Percentiles rank a stretch among this genome's conserved stretches.
phyloP scores from a whole-genome alignment of 2,113 vertebrate species.

The Fregata magnificens region DNA sequence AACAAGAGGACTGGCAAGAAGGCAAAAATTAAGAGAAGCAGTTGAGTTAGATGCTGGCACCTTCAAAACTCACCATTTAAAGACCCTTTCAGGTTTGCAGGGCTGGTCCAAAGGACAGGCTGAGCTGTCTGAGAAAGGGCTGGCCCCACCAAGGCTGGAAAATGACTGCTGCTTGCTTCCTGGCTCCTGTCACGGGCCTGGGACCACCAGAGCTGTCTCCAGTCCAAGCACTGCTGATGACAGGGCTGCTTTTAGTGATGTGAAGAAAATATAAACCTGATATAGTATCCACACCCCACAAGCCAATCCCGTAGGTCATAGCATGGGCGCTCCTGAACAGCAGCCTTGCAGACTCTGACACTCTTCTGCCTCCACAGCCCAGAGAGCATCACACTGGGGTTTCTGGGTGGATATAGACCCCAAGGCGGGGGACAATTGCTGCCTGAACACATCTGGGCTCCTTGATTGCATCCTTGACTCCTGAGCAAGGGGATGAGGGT shows the following conservation, averaged over 20 bases:
- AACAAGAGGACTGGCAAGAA: slow-evolving; percentile 10
- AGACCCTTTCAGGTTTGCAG: background rate
- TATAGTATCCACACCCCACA: background rate
- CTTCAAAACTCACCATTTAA: background rate
- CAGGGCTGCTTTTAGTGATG: background rate
- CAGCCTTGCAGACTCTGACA: background rate
- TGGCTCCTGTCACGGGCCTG: rapidly evolving
- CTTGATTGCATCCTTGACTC: background rate
- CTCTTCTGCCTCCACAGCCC: background rate
- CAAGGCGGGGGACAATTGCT: background rate
- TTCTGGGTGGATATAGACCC: background rate
- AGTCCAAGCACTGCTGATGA: background rate
- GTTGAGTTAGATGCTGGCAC: background rate
- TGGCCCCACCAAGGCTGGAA: background rate
- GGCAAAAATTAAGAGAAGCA: background rate
- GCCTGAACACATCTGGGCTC: background rate
- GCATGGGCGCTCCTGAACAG: rapidly evolving
- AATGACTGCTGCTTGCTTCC: background rate
- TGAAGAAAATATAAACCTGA: background rate
- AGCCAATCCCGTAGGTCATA: background rate
- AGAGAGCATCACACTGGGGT: background rate
- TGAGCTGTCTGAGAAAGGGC: background rate
- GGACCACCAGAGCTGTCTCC: background rate
- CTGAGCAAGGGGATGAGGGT: background rate
- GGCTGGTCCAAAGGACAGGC: background rate